Base-by-base conservation (phyloP, 2,888 invertebrate genomes). In the Lasioglossum figueresi region DNA sequence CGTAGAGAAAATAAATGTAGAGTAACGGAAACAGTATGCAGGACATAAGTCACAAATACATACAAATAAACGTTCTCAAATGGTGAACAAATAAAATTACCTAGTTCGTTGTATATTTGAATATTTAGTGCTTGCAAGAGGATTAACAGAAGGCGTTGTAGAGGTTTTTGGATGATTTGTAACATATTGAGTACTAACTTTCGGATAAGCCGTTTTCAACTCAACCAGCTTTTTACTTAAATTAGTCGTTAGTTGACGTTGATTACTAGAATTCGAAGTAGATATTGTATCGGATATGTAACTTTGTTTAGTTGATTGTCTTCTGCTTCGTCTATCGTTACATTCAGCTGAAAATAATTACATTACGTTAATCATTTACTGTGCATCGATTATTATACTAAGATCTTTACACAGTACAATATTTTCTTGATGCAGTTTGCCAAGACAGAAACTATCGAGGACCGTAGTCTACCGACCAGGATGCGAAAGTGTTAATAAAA, bases 271-370 rank as follows among this genome's bases (percentile, higher is more conserved):
- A 75, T 90, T 90, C 59, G 80, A 79, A 87, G 82, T 84, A 48
- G 85, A 79, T 85, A 88, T 88, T 81, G 80, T 89, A 84, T 87
- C 90, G 34, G 87, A 83, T 84, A 84, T 85, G 83, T 87, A 86
- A 82, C 77, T 77, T 89, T 83, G 87, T 83, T 91, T 92, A 34
- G 71, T 80, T 76, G 86, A 88, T 88, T 90, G 90, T 87, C 91
- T 91, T 88, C 88, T 89, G 66, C 82, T 84, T 73, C 91, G 85
- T 80, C 89, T 89, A 37, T 91, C 91, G 70, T 74, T 91, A 43
- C 90, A 89, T 75, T 95, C 92, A 84, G 95, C 95, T 84, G 93
- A 93, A 77, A 93, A 45, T 92, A 93, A 45, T 40, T 70, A 2
- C 2, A 73, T 48, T 12, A 70, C 19, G 75, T 59, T 12, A 75